Evolutionary conservation across 1,140 invertebrate genomes (phyloP), one percentile per base, ranked within the genome.

Genomic region (Carposina sasakii): DNA sequence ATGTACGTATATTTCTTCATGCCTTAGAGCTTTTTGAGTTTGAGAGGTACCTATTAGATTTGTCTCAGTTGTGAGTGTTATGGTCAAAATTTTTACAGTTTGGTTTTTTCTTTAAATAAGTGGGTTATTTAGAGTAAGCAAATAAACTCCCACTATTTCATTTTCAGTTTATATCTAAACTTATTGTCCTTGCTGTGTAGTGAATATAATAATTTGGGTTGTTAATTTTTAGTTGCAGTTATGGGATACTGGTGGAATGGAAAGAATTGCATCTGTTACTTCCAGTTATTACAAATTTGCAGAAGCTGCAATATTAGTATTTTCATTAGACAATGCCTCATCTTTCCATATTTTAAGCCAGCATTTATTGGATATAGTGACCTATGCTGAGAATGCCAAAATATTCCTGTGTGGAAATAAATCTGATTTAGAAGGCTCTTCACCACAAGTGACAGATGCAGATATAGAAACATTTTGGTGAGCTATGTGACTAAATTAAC

Each of bases 161-260:
- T n/a, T n/a, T n/a, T n/a, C n/a, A n/a, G n/a, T n/a, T n/a, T n/a
- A n/a, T n/a, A n/a, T n/a, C n/a, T n/a, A n/a, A n/a, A n/a, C n/a
- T n/a, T n/a, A n/a, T n/a, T n/a, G n/a, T n/a, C n/a, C n/a, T n/a
- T n/a, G n/a, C n/a, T n/a, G n/a, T n/a, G n/a, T n/a, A n/a, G n/a
- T n/a, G n/a, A n/a, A n/a, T n/a, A n/a, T n/a, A n/a, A n/a, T n/a
- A n/a, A 9, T 20, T 13, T 16, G 24, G 40, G 24, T 45, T 49
- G 12, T 41, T 42, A 19, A n/a, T n/a, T 30, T 63, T 86, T 85
- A 97, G 94, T 83, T 97, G 31, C 94, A 96, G 86, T 79, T 97
- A 61, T 97, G 95, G 95, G 95, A 97, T 67, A 97, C 95, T 33
- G 95, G 95, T 62, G 95, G 95, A 50, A 96, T 97, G 94, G 95